Evolutionary conservation across 2,888 invertebrate genomes (phyloP).

Genomic region (Euproctis similis): DNA sequence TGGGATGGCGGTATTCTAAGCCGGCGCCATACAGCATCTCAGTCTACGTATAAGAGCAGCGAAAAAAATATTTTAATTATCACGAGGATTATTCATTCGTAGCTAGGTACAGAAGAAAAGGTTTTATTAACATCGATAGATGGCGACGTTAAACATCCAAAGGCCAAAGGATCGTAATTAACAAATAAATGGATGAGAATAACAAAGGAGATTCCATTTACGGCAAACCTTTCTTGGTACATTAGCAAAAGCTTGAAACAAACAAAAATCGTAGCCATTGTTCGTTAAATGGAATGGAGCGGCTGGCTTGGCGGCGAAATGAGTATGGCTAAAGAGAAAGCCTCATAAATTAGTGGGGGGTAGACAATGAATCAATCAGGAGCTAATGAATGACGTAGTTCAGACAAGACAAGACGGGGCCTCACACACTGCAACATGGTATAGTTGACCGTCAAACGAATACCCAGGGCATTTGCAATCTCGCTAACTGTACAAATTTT

Average conservation of each 20-base stretch:
- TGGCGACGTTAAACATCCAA: constrained; percentile 29
- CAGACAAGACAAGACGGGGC: constrained; percentile 54
- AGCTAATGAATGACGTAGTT: constrained; percentile 50
- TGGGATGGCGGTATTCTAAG: too few species aligned
- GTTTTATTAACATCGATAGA: constrained; percentile 31
- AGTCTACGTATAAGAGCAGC: too few species aligned
- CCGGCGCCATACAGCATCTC: too few species aligned
- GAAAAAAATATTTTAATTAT: too few species aligned
- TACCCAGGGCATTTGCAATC: too few species aligned
- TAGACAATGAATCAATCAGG: constrained; percentile 69
- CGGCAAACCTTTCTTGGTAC: constrained; percentile 23
- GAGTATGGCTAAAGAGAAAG: constrained; percentile 50
- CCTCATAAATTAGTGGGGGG: constrained; percentile 59
- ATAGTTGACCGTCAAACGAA: too few species aligned
- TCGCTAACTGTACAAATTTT: constrained; percentile 1
- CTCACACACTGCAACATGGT: constrained; percentile 10
- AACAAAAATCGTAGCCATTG: constrained; percentile 50
- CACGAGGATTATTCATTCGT: too few species aligned
- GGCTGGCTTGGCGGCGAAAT: constrained; percentile 36
- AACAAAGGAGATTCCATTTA: constrained; percentile 31
- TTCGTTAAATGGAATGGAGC: constrained; percentile 39
- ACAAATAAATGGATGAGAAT: constrained; percentile 33
- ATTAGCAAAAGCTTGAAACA: constrained; percentile 43
- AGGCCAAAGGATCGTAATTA: constrained; percentile 21
- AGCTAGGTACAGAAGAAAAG: too few species aligned